Evolutionary conservation across 2,797 vertebrate genomes (phyloP).

Genomic region (Danio aesculapii): DNA sequence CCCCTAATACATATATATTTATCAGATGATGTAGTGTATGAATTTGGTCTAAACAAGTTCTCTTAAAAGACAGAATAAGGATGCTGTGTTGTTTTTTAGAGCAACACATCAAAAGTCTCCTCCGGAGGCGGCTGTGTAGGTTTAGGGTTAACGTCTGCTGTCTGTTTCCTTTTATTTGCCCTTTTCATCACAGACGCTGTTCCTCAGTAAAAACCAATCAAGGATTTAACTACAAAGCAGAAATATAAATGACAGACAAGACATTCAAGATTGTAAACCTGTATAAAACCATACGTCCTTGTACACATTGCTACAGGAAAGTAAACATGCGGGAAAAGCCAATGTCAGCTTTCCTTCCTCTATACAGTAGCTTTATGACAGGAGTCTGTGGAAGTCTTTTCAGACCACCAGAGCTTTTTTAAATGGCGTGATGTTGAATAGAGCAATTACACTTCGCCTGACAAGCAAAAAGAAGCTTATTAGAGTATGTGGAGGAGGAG

Average conservation of each 20-base stretch:
- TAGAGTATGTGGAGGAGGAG: constrained; percentile 14
- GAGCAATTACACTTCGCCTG: neutral
- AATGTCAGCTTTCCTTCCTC: neutral
- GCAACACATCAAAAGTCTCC: neutral
- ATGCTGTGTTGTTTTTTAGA: neutral
- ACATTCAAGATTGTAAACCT: neutral
- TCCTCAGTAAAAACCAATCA: neutral
- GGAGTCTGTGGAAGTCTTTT: neutral
- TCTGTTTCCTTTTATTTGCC: neutral
- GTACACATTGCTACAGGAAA: neutral
- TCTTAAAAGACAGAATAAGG: neutral
- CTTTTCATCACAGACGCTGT: neutral
- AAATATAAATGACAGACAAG: neutral
- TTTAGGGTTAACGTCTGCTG: neutral
- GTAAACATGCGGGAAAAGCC: neutral
- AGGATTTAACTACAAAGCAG: neutral
- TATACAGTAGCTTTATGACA: neutral
- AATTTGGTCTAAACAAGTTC: neutral
- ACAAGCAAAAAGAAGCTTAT: constrained; percentile 14
- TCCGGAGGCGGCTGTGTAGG: neutral
- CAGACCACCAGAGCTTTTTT: neutral
- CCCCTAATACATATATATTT: too few relatives aligned
- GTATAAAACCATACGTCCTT: neutral
- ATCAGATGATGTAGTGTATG: neutral
- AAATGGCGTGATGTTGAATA: neutral